phyloP scores from a whole-genome alignment of 2,113 vertebrate species.

The Psophia crepitans region DNA sequence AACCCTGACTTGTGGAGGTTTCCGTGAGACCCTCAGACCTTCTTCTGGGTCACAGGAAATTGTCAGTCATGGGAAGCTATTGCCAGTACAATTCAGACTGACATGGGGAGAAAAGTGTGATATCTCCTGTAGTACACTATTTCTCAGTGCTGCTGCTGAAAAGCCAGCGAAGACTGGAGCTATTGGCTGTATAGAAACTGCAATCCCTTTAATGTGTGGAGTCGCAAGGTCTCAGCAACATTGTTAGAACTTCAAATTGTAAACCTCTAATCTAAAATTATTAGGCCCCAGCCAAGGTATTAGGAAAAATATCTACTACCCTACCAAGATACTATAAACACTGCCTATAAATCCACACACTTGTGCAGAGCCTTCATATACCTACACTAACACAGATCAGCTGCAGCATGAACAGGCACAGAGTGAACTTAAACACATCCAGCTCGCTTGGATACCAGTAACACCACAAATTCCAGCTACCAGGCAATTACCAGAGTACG shows the following conservation, averaged over 20 bases:
- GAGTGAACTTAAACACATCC: background rate
- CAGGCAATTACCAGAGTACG: background rate
- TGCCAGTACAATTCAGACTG: background rate
- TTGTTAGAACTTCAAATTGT: background rate
- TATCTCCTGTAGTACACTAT: background rate
- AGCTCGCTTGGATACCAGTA: background rate
- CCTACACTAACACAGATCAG: background rate
- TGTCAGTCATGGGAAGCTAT: background rate
- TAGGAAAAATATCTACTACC: background rate
- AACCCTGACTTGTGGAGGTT: background rate
- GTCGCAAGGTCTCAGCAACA: background rate
- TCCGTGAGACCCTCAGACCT: background rate
- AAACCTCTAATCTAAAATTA: background rate
- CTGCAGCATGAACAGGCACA: background rate
- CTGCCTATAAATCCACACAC: background rate
- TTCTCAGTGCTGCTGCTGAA: background rate
- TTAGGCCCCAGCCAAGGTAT: rapidly evolving
- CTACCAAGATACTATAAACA: background rate
- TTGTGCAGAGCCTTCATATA: background rate
- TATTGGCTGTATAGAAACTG: background rate
- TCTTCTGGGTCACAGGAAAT: background rate
- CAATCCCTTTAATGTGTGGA: background rate
- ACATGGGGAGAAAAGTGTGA: background rate
- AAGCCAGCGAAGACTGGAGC: background rate
- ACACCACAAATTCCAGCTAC: background rate